Conservation (phyloP, 2,797 vertebrate genomes). For the Acestrorhynchus altus region DNA sequence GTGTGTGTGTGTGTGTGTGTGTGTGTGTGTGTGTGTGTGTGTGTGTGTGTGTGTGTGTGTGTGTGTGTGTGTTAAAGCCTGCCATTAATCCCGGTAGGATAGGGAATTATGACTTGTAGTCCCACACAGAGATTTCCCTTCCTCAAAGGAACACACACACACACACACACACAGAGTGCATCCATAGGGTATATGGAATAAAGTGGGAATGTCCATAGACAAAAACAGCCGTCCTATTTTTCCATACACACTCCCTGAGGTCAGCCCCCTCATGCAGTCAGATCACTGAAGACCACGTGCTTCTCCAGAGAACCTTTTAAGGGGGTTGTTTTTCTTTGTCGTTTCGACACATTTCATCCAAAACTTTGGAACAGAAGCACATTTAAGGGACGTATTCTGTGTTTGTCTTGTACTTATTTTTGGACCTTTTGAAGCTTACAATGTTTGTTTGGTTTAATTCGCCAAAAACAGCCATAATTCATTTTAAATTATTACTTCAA, state of each 20-base stretch:
- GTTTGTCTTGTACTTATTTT: neutral
- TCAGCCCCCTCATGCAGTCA: neutral
- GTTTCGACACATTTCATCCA: neutral
- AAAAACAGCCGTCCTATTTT: neutral
- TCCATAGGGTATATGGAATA: neutral
- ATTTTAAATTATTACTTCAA: too few species aligned
- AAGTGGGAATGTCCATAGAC: neutral
- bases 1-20: constrained; percentile 8
- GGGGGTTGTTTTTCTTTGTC: neutral
- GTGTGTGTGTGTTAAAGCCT: constrained; percentile 14
- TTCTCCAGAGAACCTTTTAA: neutral
- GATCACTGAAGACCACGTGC: neutral
- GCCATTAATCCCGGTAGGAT: constrained; percentile 56
- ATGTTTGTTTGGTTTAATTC: neutral
- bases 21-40: constrained; percentile 35
- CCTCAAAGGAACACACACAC: constrained; percentile 45
- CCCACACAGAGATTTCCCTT: constrained; percentile 19
- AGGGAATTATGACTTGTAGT: constrained; percentile 45
- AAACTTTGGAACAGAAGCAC: neutral
- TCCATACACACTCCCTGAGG: constrained; percentile 15
- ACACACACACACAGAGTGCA: neutral
- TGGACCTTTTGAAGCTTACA: neutral
- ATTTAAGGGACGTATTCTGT: neutral
- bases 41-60: constrained; percentile 22
- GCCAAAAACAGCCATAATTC: neutral